Evolutionary conservation across 2,113 vertebrate species (phyloP), one percentile per base, ranked within the genome.

Genomic region (Heterotilapia buettikoferi): DNA sequence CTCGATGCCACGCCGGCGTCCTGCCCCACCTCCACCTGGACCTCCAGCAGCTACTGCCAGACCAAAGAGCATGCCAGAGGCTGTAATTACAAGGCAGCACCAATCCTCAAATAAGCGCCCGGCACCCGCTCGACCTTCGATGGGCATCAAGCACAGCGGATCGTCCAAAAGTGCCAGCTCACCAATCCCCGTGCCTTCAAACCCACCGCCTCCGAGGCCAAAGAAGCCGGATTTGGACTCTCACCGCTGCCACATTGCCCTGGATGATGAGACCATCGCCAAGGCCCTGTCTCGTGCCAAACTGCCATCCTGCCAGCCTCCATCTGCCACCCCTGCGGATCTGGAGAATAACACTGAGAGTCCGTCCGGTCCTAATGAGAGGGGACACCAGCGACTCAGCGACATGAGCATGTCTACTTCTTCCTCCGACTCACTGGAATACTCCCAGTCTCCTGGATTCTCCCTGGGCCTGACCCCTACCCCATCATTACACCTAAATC

Each of bases 341-440:
- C 10, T 82, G 31, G 90, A 91, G 45, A 80, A 9, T 10, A 71
- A 54, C 2, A 18, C 88, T 0, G 86, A 43, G 45, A 82, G 78
- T 80, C 79, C 61, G 1, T 87, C 92, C 2, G 81, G 13, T 16
- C 82, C 76, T 2, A 80, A 61, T 2, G 96, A 96, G 93, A 91
- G 96, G 90, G 95, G 96, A 92, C 94, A 94, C 89, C 97, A 98
- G 96, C 96, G 97, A 12, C 96, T 98, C 88, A 99, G 98, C 81
- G 97, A 98, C 95, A 97, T 97, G 97, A 99, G 98, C 96, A 96
- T 98, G 95, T 99, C 98, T 21, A 98, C 98, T 83, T 99, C 98
- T 16, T 99, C 98, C 1, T 98, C 98, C 0, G 98, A 99, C 93
- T 99, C 98, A 5, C 95, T 98, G 93, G 98, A 99, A 76, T 97